Conservation (phyloP, 2,888 invertebrate genomes). For the Physocephala rufipes region DNA sequence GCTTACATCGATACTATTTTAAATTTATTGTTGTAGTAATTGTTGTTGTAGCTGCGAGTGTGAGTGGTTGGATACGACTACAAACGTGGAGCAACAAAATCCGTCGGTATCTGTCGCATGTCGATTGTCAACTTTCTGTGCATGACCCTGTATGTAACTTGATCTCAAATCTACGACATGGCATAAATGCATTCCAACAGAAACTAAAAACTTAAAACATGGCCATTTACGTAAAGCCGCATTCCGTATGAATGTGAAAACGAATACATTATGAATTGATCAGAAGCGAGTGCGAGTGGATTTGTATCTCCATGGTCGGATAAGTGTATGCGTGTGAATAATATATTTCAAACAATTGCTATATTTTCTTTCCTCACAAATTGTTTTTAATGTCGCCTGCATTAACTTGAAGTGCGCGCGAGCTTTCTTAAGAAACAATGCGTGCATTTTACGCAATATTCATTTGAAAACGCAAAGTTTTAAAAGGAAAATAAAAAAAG, state of each 20-base stretch:
- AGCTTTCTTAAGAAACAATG: not conserved
- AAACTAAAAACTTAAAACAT: conserved; percentile 33
- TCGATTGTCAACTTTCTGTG: not conserved
- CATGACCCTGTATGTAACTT: conserved; percentile 31
- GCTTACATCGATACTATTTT: no score
- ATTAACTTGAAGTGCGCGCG: conserved; percentile 15
- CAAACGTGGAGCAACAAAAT: conserved; percentile 10
- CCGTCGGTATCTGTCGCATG: conserved; percentile 22
- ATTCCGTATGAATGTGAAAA: no score
- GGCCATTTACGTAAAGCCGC: conserved; percentile 27
- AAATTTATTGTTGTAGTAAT: not conserved
- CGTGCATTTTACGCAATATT: conserved; percentile 24
- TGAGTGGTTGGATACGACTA: conserved; percentile 17
- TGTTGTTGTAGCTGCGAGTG: no score
- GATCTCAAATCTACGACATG: not conserved
- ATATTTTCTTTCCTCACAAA: not conserved
- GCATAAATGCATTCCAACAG: conserved; percentile 5
- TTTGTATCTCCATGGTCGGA: no score
- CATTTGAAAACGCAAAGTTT: conserved; percentile 14
- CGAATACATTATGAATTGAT: not conserved
- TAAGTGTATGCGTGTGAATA: not conserved
- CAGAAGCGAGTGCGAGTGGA: not conserved
- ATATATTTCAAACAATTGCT: not conserved
- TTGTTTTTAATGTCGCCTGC: not conserved
- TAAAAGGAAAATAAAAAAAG: not conserved